phyloP scores from a whole-genome alignment of 2,113 vertebrate genomes.

The Hucho hucho region DNA sequence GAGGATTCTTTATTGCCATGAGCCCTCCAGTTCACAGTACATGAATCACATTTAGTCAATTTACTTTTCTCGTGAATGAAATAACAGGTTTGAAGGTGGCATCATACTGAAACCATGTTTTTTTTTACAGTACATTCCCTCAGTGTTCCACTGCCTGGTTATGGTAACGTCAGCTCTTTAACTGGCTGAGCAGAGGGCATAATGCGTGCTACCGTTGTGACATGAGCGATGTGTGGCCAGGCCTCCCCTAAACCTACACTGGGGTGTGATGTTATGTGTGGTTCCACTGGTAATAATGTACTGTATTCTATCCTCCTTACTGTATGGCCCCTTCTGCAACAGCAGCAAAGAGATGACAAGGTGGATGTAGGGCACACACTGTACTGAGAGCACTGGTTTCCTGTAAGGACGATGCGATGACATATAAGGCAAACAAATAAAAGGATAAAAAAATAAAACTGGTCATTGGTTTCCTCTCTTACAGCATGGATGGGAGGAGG shows the following conservation, averaged over 20 bases:
- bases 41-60: constrained; percentile 42
- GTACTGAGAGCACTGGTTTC: neutral
- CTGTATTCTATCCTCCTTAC: neutral
- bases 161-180: neutral
- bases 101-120: neutral
- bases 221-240: neutral
- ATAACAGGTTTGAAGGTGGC: neutral
- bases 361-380: neutral
- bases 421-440: constrained; percentile 2
- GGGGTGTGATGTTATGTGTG: neutral
- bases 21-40: constrained; percentile 42
- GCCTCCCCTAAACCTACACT: neutral
- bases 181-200: neutral
- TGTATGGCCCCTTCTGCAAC: neutral
- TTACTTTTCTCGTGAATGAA: constrained; percentile 16
- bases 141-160: too few relatives aligned
- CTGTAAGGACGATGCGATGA: neutral
- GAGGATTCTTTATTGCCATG: constrained; percentile 54
- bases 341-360: neutral
- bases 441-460: neutral
- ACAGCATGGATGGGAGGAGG: neutral
- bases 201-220: neutral
- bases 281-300: neutral
- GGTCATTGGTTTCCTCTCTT: neutral
- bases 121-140: constrained; percentile 16